Base-by-base conservation (phyloP, 2,888 invertebrate species). In the Drosophila buzzatii region DNA sequence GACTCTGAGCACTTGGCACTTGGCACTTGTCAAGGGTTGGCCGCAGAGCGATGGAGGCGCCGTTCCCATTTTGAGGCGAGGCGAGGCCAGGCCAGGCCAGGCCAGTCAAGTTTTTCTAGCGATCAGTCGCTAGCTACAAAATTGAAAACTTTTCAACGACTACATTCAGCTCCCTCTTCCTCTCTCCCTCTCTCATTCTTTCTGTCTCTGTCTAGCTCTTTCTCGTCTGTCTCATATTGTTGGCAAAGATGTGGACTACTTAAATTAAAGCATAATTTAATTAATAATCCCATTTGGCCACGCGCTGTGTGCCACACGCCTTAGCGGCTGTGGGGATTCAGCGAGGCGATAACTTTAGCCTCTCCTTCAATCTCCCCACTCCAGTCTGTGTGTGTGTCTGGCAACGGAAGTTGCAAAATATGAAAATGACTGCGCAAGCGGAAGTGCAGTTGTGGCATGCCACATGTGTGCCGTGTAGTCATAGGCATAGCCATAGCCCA, bases 191-290 rank as follows among this genome's bases (percentile, higher is more conserved):
- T 27, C 27, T 27, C 6, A 6, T 6, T 27, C 7, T 27, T 1
- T 27, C 27, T 27, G 5, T 27, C 27, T 27, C 27, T 27, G 23
- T 23, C 4, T 23, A 23, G 23, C 9, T 31, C n/a, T 10, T 2
- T 31, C 31, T 37, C 44, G 68, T 64, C 82, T 35, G n/a, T 76
- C 78, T 87, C 74, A 85, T 82, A 35, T 85, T 82, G 31, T 39
- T 73, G 71, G 66, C 49, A 57, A 71, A 76, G 74, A 83, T 89
- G 84, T 80, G 77, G 78, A 80, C 80, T 84, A 81, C 85, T 87
- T 85, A 91, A 91, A 91, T 91, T 87, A 85, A 84, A 81, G 81
- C 80, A 79, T 92, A 91, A 91, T 92, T 91, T 83, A 92, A 91
- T 91, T 92, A 91, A 91, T 91, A 91, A 91, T 92, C 89, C 88